phyloP scores from a whole-genome alignment of 2,888 invertebrate genomes.

The Spilosoma lubricipeda region DNA sequence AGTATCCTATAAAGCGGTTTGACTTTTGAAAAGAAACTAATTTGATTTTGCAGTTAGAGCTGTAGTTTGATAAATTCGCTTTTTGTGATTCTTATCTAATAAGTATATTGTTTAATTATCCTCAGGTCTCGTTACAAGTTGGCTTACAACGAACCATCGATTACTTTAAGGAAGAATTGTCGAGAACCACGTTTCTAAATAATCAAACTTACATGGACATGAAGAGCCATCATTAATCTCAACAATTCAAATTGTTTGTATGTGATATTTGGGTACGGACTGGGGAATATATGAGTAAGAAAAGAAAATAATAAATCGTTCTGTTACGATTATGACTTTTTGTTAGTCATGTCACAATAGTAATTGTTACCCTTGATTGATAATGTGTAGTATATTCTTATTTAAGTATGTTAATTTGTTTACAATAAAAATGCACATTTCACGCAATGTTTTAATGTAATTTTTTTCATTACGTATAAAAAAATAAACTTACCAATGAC shows the following conservation, averaged over 20 bases:
- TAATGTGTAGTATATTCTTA: slow-evolving; percentile 47
- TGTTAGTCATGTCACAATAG: slow-evolving; percentile 26
- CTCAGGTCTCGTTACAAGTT: slow-evolving; percentile 91
- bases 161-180: slow-evolving; percentile 96
- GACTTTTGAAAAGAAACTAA: too few species aligned
- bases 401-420: slow-evolving; percentile 57
- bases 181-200: slow-evolving; percentile 79
- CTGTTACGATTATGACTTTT: slow-evolving; percentile 32
- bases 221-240: slow-evolving; percentile 65
- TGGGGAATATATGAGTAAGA: slow-evolving; percentile 37
- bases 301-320: slow-evolving; percentile 26
- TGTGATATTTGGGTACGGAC: slow-evolving; percentile 74
- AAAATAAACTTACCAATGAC: slow-evolving; percentile 27
- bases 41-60: background rate
- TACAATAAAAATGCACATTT: slow-evolving; percentile 58
- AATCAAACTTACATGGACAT: slow-evolving; percentile 82
- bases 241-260: slow-evolving; percentile 56
- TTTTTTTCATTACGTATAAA: slow-evolving; percentile 39
- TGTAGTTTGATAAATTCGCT: background rate
- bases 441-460: slow-evolving; percentile 49
- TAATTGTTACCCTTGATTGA: slow-evolving; percentile 42
- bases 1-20: background rate
- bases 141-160: slow-evolving; percentile 97
- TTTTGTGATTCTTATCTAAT: background rate
- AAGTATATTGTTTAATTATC: slow-evolving; percentile 31